A percentile compares a stretch with the other conserved stretches of the same genome.
Conservation (phyloP, 2,888 invertebrate genomes). For the Molorchus minor region DNA sequence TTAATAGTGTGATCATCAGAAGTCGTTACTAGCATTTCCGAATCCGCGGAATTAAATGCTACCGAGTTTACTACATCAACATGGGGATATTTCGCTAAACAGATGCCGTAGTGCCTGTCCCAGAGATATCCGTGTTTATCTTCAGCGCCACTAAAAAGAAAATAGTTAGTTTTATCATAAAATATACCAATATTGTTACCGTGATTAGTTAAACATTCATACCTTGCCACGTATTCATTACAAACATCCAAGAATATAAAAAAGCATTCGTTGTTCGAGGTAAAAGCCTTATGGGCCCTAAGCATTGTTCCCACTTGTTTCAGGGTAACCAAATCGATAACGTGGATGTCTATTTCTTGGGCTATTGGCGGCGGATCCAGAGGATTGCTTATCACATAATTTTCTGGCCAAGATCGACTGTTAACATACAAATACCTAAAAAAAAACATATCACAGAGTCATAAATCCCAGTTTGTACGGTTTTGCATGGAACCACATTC, state of each 20-base stretch:
- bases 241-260: conserved; percentile 87
- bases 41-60: conserved; percentile 83
- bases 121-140: conserved; percentile 84
- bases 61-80: conserved; percentile 85
- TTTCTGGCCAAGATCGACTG: conserved; percentile 82
- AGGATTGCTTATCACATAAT: conserved; percentile 78
- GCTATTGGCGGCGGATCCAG: conserved; percentile 85
- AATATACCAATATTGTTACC: not conserved
- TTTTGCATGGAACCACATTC: no score
- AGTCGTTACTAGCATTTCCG: conserved; percentile 83
- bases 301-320: conserved; percentile 81
- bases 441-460: conserved; percentile 30
- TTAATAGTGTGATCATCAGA: conserved; percentile 84
- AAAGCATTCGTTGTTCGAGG: conserved; percentile 85
- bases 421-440: conserved; percentile 82
- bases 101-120: conserved; percentile 85
- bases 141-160: conserved; percentile 77
- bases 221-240: conserved; percentile 85
- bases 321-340: conserved; percentile 81
- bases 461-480: no score
- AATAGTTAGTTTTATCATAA: conserved; percentile 4
- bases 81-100: conserved; percentile 79
- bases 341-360: conserved; percentile 87
- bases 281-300: conserved; percentile 82
- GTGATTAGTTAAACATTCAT: conserved; percentile 40